Evolutionary conservation across 2,113 vertebrate species (phyloP).

Genomic region (Rhinoptilus africanus): DNA sequence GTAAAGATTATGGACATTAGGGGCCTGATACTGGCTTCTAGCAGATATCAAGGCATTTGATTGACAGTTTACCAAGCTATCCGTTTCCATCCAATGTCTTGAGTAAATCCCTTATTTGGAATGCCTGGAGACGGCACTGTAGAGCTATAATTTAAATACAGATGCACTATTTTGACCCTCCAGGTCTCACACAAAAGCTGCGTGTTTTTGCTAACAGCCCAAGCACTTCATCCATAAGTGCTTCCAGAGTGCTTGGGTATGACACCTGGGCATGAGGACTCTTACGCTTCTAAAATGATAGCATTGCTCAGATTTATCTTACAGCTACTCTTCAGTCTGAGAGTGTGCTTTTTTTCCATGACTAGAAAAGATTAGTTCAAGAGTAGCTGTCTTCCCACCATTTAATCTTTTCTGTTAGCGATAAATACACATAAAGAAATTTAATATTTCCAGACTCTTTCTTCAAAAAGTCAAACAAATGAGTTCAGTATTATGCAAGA

Average conservation of each 20-base stretch:
- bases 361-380: neutral
- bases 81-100: neutral
- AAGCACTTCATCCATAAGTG: neutral
- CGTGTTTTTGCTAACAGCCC: neutral
- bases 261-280: neutral
- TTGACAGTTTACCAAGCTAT: neutral
- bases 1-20: neutral
- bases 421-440: neutral
- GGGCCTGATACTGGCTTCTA: neutral
- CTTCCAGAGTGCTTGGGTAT: neutral
- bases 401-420: neutral
- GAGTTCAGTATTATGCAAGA: neutral
- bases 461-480: neutral
- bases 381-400: neutral
- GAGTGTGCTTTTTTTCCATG: neutral
- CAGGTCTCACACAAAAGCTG: neutral
- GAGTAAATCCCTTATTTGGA: neutral
- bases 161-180: neutral
- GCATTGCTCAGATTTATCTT: neutral
- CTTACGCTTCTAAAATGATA: neutral
- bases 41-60: neutral
- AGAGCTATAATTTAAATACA: neutral
- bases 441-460: neutral
- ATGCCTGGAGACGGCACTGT: neutral
- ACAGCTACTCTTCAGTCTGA: neutral